Base-by-base conservation (phyloP, 2,797 vertebrate species). In the Oceanodroma leucorhoa region DNA sequence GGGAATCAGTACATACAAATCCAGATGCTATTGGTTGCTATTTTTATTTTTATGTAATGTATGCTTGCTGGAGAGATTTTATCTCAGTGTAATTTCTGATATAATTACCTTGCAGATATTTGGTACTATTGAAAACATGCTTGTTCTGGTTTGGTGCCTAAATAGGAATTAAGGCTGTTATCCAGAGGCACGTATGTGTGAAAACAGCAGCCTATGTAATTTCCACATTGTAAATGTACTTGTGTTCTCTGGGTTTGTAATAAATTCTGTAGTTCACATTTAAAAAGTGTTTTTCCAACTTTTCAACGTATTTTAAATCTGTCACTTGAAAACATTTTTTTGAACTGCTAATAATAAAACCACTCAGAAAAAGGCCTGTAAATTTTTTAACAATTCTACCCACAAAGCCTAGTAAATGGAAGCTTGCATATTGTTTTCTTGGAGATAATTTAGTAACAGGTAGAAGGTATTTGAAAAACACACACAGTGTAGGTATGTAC, bases 181-280 rank as follows among this genome's bases (percentile, higher is more conserved):
- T 78, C 57, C 61, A 76, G 50, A 83, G 50, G 11, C 43, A 88
- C 9, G 45, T 82, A 89, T 7, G 14, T 95, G 86, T 70, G 90
- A 93, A 94, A 96, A 94, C 36, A 80, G 13, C 61, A 77, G n/a
- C 26, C 62, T 73, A 17, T 83, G 38, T 89, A 32, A 91, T 84
- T 96, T 93, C 62, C 83, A 87, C 67, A 82, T 69, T 90, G 80
- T 78, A 94, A 95, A 91, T 64, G 54, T 67, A 78, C n/a, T 93
- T 76, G 22, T 83, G 95, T 96, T 86, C 78, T 87, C 77, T 83
- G 50, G 10, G 24, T 32, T 79, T 90, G 75, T 57, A 94, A 90
- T 96, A 86, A 86, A 88, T 58, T 89, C 55, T 84, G 40, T 61
- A 87, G 58, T 80, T 89, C 20, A 48, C 50, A 65, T 83, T 72